These are phyloP conservation scores for Hybognathus amarus DNA, from an alignment of 2,797 vertebrate genomes.

Conservation along the genomic window DNA sequence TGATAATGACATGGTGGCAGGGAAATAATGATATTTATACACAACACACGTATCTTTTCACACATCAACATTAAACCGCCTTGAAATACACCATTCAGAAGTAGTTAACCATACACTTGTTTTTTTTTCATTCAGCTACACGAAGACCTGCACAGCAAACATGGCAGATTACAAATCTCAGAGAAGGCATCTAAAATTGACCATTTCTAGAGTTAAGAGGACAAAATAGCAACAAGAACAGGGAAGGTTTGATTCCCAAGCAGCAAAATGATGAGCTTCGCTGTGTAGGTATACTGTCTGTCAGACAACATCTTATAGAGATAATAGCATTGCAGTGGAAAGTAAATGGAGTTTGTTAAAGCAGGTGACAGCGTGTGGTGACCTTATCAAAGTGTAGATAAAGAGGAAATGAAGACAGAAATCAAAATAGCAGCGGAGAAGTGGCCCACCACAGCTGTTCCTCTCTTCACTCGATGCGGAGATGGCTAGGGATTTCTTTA, in stretches of 20 bases:
- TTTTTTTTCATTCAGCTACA: conserved; percentile 14
- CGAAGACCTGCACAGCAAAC: conserved; percentile 39
- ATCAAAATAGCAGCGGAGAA: conserved; percentile 77
- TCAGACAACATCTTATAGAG: conserved; percentile 80
- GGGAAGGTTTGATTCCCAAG: conserved; percentile 70
- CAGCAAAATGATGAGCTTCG: conserved; percentile 75
- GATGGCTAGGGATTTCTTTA: background rate
- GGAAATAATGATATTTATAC: background rate
- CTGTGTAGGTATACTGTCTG: conserved; percentile 70
- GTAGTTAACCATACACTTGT: background rate
- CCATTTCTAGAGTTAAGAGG: conserved; percentile 57
- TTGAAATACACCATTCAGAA: background rate
- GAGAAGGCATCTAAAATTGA: conserved; percentile 55
- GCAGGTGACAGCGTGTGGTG: conserved; percentile 79
- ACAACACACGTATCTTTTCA: background rate
- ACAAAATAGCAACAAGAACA: conserved; percentile 57
- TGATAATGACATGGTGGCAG: background rate
- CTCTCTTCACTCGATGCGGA: conserved; percentile 51
- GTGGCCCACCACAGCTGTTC: conserved; percentile 67
- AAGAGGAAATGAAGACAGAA: conserved; percentile 83
- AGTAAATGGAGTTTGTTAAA: conserved; percentile 82
- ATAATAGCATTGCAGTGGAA: conserved; percentile 77
- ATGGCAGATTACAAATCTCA: conserved; percentile 54
- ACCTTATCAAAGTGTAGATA: conserved; percentile 86
- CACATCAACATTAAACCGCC: background rate